phyloP scores from a whole-genome alignment of 2,888 invertebrate genomes.

The Nomada goodeniana region DNA sequence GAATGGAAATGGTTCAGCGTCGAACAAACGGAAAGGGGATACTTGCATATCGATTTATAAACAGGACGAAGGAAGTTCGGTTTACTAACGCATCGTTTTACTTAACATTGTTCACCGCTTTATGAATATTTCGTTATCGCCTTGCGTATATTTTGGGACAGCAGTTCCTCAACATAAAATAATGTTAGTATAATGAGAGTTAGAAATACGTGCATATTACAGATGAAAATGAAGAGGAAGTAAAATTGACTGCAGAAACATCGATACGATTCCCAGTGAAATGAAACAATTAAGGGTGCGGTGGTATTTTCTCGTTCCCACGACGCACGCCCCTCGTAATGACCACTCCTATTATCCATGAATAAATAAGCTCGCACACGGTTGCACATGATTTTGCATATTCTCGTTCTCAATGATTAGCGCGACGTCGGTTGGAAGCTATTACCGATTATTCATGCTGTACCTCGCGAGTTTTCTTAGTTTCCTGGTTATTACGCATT shows the following conservation, averaged over 20 bases:
- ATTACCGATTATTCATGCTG: conserved; percentile 49
- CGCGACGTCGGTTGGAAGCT: conserved; percentile 7
- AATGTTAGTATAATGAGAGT: too few relatives aligned
- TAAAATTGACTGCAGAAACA: conserved; percentile 22
- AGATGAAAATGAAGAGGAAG: not conserved
- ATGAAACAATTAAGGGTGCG: conserved; percentile 44
- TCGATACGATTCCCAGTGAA: conserved; percentile 14
- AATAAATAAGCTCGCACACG: conserved; percentile 39
- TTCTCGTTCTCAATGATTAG: conserved; percentile 52
- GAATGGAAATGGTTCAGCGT: not conserved
- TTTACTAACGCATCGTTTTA: not conserved
- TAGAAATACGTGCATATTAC: too few relatives aligned
- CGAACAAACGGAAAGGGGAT: too few relatives aligned
- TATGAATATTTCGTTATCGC: too few relatives aligned
- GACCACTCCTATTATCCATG: conserved; percentile 46
- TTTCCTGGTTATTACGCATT: conserved; percentile 37
- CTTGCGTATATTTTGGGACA: too few relatives aligned
- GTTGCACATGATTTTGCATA: conserved; percentile 54
- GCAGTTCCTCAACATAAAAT: too few relatives aligned
- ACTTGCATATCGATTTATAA: not conserved
- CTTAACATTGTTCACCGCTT: too few relatives aligned
- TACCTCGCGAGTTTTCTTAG: conserved; percentile 35
- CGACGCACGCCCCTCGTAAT: conserved; percentile 42
- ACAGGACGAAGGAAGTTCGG: not conserved
- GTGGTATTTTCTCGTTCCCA: conserved; percentile 44